Percentiles rank a stretch among this genome's conserved stretches.
phyloP scores from a whole-genome alignment of 2,113 vertebrate genomes.

The Trichechus manatus region DNA sequence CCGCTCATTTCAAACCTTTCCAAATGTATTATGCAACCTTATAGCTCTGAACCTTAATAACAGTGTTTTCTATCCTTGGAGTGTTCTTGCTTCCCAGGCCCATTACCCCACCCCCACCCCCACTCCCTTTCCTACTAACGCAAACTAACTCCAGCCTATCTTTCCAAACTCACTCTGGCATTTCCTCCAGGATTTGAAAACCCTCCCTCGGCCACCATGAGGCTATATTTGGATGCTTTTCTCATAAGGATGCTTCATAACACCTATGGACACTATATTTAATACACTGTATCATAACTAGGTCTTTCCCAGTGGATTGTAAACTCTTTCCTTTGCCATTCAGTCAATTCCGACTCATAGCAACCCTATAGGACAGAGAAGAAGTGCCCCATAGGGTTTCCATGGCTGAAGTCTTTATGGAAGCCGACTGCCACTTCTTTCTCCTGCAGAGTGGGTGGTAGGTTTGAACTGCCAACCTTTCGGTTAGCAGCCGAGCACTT shows the following conservation, averaged over 20 bases:
- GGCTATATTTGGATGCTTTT: conserved; percentile 41
- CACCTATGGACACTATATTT: neutral
- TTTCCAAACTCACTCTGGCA: conserved; percentile 22
- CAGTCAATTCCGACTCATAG: too few relatives aligned
- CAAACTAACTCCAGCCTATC: neutral
- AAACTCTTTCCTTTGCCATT: neutral
- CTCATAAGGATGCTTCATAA: neutral
- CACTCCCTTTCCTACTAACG: neutral
- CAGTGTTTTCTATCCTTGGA: neutral
- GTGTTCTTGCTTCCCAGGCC: neutral
- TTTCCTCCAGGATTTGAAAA: neutral
- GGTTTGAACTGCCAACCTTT: too few relatives aligned
- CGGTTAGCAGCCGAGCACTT: too few relatives aligned
- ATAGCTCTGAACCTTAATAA: neutral
- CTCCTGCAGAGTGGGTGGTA: too few relatives aligned
- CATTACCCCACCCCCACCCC: neutral
- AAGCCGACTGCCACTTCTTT: too few relatives aligned
- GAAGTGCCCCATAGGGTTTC: too few relatives aligned
- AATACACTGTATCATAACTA: neutral
- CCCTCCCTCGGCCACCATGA: neutral
- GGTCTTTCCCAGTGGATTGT: neutral
- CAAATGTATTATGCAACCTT: neutral
- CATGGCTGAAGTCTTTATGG: too few relatives aligned
- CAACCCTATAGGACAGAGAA: too few relatives aligned
- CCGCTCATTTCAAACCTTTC: neutral